phyloP scores from a whole-genome alignment of 2,113 vertebrate species.

The Alouatta palliata region DNA sequence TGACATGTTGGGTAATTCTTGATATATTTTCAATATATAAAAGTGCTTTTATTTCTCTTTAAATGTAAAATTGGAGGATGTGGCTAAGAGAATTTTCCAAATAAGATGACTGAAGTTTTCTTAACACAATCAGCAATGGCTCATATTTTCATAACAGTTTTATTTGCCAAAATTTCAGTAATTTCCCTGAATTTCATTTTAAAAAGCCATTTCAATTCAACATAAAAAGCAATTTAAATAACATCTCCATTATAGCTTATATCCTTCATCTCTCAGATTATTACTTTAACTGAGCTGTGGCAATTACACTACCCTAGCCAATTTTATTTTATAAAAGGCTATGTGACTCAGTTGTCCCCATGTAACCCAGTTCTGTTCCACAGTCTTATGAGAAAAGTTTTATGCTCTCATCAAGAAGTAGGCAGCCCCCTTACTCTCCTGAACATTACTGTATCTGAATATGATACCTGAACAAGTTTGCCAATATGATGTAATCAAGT shows the following conservation, averaged over 20 bases:
- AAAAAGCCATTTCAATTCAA: not conserved
- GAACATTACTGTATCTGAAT: not conserved
- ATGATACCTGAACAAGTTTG: not conserved
- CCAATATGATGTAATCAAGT: not conserved
- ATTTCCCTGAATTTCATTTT: not conserved
- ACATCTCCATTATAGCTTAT: not conserved
- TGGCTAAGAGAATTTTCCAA: not conserved
- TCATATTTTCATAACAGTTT: not conserved
- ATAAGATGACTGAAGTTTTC: not conserved
- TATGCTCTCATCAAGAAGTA: not conserved
- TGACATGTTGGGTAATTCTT: not conserved
- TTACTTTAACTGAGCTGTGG: not conserved
- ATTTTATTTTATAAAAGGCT: not conserved
- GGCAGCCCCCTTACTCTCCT: fast-evolving
- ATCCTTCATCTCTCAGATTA: not conserved
- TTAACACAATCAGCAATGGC: not conserved
- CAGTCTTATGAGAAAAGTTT: not conserved
- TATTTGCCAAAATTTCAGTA: not conserved
- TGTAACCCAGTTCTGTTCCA: not conserved
- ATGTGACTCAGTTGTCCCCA: not conserved
- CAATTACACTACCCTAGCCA: not conserved
- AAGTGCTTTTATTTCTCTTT: not conserved
- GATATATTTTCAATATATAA: not conserved
- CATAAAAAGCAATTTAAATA: not conserved
- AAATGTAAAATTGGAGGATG: not conserved